Evolutionary conservation across 2,888 invertebrate genomes (phyloP).

Genomic region (Thumatha senex): DNA sequence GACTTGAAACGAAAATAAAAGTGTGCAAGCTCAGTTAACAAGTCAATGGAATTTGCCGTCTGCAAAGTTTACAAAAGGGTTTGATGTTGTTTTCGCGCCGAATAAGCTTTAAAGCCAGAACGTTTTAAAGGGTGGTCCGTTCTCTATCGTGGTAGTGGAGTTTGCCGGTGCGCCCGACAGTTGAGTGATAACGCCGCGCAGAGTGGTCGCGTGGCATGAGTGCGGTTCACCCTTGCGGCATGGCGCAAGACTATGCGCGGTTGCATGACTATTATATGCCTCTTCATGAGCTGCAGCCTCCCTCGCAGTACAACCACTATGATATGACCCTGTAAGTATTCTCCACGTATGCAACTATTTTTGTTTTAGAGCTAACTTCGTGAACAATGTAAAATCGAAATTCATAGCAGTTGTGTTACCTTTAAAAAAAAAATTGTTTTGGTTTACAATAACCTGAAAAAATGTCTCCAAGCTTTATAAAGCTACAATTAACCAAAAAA

Average conservation of each 20-base stretch:
- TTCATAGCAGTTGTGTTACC: neutral
- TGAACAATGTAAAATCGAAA: neutral
- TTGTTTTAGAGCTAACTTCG: neutral
- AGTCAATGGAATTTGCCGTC: too few relatives aligned
- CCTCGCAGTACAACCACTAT: conserved; percentile 44
- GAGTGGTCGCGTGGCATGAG: conserved; percentile 28
- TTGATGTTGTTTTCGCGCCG: neutral
- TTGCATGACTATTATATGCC: conserved; percentile 57
- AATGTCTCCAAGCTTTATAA: too few relatives aligned
- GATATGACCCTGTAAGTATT: conserved; percentile 54
- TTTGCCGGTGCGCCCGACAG: conserved; percentile 13
- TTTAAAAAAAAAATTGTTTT: too few relatives aligned
- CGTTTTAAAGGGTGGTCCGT: neutral
- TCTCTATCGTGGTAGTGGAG: neutral
- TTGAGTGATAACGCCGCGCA: conserved; percentile 28
- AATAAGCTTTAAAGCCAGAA: neutral
- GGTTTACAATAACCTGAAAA: too few relatives aligned
- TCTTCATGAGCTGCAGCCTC: conserved; percentile 53
- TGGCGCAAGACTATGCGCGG: conserved; percentile 57
- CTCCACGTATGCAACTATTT: neutral
- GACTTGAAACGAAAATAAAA: too few relatives aligned
- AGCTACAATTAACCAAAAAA: too few relatives aligned
- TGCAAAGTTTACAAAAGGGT: neutral
- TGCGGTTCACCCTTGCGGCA: conserved; percentile 25
- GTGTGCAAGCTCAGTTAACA: too few relatives aligned